Conservation (phyloP, 2,113 vertebrate genomes). For the Esox niger region DNA sequence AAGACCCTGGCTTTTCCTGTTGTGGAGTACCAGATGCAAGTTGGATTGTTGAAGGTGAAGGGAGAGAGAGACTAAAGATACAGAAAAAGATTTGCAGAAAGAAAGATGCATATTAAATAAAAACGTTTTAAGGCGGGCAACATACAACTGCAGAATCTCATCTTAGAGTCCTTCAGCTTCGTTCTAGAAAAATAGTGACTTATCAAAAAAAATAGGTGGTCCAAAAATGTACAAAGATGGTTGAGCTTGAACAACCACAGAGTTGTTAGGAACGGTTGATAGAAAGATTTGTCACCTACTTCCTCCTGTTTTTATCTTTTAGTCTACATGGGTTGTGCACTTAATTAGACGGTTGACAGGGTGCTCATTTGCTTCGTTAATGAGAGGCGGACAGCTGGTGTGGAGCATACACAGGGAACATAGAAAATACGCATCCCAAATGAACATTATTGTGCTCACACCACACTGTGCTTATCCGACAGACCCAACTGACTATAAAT, state of each 20-base stretch:
- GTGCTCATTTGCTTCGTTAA: constrained; percentile 50
- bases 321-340: constrained; percentile 32
- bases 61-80: too few species aligned
- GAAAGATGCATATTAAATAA: too few species aligned
- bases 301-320: constrained; percentile 21
- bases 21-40: constrained; percentile 9
- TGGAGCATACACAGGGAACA: constrained; percentile 43
- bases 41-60: background rate
- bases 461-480: constrained; percentile 19
- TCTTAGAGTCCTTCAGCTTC: too few species aligned
- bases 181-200: too few species aligned
- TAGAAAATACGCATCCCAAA: constrained; percentile 36
- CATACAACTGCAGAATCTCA: too few species aligned
- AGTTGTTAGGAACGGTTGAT: background rate
- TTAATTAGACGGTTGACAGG: constrained; percentile 39
- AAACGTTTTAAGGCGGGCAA: too few species aligned
- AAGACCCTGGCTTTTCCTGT: background rate
- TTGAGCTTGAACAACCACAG: background rate
- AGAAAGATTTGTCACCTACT: constrained; percentile 34
- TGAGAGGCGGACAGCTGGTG: constrained; percentile 49
- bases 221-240: background rate
- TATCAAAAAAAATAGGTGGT: too few species aligned
- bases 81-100: too few species aligned
- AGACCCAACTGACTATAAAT: background rate
- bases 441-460: constrained; percentile 26